Evolutionary conservation across 2,113 vertebrate species (phyloP).

Genomic region (Xenus cinereus): DNA sequence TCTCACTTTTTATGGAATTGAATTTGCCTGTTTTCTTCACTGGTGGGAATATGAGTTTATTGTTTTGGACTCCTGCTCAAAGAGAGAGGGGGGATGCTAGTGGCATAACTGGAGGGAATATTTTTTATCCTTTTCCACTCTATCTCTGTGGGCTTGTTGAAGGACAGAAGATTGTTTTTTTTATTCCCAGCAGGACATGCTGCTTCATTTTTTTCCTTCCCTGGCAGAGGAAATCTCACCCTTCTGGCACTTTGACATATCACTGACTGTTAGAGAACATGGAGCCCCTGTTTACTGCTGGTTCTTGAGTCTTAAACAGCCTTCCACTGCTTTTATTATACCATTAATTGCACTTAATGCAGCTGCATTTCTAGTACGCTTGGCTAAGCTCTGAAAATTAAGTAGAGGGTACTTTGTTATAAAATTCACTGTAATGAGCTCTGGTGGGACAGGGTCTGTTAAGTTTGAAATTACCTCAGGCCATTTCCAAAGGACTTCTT

Average conservation of each 20-base stretch:
- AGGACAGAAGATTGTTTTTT: slow-evolving; percentile 47
- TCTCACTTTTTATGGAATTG: slow-evolving; percentile 52
- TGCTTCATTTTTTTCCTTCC: background rate
- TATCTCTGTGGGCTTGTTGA: slow-evolving; percentile 42
- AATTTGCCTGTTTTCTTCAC: slow-evolving; percentile 45
- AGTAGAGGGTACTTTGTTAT: slow-evolving; percentile 89
- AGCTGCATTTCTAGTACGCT: slow-evolving; percentile 81
- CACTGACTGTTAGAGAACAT: slow-evolving; percentile 63
- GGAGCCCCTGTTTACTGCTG: slow-evolving; percentile 78
- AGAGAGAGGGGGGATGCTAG: slow-evolving; percentile 44
- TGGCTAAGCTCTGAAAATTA: slow-evolving; percentile 89
- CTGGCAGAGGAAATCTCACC: slow-evolving; percentile 40
- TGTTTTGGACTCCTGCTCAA: slow-evolving; percentile 49
- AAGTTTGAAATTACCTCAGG: slow-evolving; percentile 90
- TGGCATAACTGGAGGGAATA: slow-evolving; percentile 74
- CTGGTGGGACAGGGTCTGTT: slow-evolving; percentile 91
- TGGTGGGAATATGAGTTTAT: slow-evolving; percentile 50
- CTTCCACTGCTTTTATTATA: slow-evolving; percentile 85
- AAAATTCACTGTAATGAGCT: slow-evolving; percentile 92
- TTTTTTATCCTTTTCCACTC: slow-evolving; percentile 22
- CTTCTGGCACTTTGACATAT: slow-evolving; percentile 63
- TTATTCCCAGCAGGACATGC: background rate
- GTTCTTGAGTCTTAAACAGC: slow-evolving; percentile 83
- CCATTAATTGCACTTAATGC: slow-evolving; percentile 91
- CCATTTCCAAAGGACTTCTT: slow-evolving; percentile 82